Evolutionary conservation across 2,797 vertebrate species (phyloP).

Genomic region (Ctenopoma kingsleyae): DNA sequence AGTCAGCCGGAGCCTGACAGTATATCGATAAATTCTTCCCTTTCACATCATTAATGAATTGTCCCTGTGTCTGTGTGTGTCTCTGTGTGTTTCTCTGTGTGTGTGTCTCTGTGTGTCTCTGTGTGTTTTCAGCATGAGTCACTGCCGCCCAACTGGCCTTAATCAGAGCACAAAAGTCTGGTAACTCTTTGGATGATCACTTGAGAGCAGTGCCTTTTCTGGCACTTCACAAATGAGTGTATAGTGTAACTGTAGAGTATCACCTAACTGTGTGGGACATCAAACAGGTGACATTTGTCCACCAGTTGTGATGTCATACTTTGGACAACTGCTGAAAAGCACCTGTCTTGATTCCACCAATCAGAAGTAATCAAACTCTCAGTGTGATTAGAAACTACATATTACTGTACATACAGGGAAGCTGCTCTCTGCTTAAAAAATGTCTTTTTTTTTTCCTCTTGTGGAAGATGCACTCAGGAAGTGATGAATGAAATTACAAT

Average conservation of each 20-base stretch:
- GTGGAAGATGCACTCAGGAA: no score
- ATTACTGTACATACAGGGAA: no score
- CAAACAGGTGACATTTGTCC: background rate
- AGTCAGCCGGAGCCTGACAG: constrained; percentile 58
- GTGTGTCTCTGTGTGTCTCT: no score
- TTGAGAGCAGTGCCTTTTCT: constrained; percentile 17
- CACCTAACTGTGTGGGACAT: background rate
- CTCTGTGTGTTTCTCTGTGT: no score
- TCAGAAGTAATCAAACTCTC: no score
- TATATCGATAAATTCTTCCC: constrained; percentile 70
- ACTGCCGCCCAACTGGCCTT: constrained; percentile 23
- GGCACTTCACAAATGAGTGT: constrained; percentile 2
- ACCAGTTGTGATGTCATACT: background rate
- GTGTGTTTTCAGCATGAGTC: no score
- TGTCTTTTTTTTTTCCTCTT: no score
- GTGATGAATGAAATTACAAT: background rate
- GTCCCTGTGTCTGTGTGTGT: constrained; percentile 16
- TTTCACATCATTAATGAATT: constrained; percentile 71
- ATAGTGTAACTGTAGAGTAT: background rate
- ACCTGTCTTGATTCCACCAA: no score
- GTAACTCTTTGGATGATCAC: constrained; percentile 14
- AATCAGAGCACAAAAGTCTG: constrained; percentile 19
- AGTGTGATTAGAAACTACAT: no score
- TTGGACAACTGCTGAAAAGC: constrained; percentile 1
- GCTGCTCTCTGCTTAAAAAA: no score